These are phyloP conservation scores for Lates calcarifer DNA, from an alignment of 2,113 vertebrate genomes.

Conservation along the genomic window DNA sequence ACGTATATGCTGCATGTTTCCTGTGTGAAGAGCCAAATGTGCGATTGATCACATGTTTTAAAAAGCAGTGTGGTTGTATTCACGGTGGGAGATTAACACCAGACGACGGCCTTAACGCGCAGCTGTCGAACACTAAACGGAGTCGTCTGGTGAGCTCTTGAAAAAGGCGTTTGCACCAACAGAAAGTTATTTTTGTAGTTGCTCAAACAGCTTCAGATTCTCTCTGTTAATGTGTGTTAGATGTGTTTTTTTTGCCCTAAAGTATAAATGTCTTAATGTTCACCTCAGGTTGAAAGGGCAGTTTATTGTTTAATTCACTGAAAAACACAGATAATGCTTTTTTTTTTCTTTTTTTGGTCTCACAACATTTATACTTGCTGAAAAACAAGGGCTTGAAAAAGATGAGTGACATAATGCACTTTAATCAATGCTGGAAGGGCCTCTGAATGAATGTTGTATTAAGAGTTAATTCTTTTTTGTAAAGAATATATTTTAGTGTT, in stretches of 20 bases:
- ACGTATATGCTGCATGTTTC: not conserved
- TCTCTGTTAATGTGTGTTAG: not conserved
- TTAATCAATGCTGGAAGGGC: constrained; percentile 70
- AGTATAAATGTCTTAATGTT: constrained; percentile 43
- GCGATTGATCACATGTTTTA: not conserved
- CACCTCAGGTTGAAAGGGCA: constrained; percentile 50
- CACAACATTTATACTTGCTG: not conserved
- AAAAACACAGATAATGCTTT: not conserved
- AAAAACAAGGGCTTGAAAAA: constrained; percentile 16
- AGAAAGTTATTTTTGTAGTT: not conserved
- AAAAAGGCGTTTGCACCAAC: not conserved
- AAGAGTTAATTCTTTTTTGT: constrained; percentile 38
- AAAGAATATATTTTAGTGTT: constrained; percentile 57
- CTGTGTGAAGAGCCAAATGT: constrained; percentile 28
- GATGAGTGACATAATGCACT: constrained; percentile 73
- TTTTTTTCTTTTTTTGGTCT: constrained; percentile 1
- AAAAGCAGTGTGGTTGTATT: constrained; percentile 15
- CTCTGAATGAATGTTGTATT: constrained; percentile 54
- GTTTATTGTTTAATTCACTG: constrained; percentile 14
- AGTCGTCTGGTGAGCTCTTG: constrained; percentile 1
- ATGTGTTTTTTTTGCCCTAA: not conserved
- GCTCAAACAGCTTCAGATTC: not conserved
- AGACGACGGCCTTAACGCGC: constrained; percentile 44
- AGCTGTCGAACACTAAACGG: constrained; percentile 33
- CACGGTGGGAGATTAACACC: not conserved